Base-by-base conservation (phyloP, 2,113 vertebrate genomes). In the Coracopsis vasa region DNA sequence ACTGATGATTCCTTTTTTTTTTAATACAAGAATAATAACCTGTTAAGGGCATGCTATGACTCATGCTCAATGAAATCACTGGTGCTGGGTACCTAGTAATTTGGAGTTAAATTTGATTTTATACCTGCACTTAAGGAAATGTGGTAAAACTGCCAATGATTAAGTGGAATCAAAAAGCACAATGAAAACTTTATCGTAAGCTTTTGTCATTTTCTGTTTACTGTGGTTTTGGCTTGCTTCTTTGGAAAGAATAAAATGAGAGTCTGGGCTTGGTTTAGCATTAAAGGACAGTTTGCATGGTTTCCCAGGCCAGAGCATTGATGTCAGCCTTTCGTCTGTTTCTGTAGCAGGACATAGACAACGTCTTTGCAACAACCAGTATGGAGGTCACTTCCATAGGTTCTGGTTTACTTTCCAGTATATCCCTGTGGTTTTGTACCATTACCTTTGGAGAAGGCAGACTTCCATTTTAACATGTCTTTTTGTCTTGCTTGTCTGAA, bases 61-160 rank as follows among this genome's bases (percentile, higher is more conserved):
- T 96, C 83, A 87, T 35, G 18, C 61, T 75, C 58, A 61, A 0
- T 85, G 77, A 94, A 96, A 65, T 90, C 78, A 79, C 44, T 62
- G 78, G 37, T 87, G n/a, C 78, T 80, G 73, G 56, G 65, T 84
- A 73, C 9, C 7, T 95, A 72, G 73, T 80, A 85, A 96, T 94
- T 87, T 94, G 41, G 67, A 87, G 20, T 66, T 89, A 87, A 94
- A 91, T 93, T 94, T 91, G 62, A 89, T 92, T 96, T 96, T 91
- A 82, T 50, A 91, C 51, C 61, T 81, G 92, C 58, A 77, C 33
- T 94, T 94, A 87, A 92, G 80, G 66, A 94, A 92, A 91, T 50
- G 44, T 37, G 69, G 65, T 80, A 82, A 94, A 94, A 94, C 66
- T 71, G 37, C 45, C 62, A 81, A 41, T 39, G 65, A 89, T 95